Base-by-base conservation (phyloP, 2,113 vertebrate species). In the Bos javanicus region DNA sequence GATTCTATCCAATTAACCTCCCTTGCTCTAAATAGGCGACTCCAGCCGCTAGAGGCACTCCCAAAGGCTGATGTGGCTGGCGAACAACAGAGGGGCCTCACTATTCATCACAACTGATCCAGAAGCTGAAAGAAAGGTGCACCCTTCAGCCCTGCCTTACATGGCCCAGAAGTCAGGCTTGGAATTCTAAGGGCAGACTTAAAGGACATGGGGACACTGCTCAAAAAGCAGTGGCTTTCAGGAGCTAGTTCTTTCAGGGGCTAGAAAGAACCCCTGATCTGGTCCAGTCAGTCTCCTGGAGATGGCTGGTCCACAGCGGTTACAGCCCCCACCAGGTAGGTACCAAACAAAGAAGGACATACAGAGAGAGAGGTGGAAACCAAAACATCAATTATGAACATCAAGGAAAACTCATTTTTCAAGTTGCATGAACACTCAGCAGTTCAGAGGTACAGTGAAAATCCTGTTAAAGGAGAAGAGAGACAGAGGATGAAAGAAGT, bases 351-450 rank as follows among this genome's bases (percentile, higher is more conserved):
- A 91, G 43, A 94, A 39, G 26, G 56, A 92, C 54, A 90, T 6
- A 87, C 2, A 92, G 39, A 76, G n/a, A 76, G n/a, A 59, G 85
- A 48, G 57, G 16, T 19, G 9, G 17, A 43, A 86, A 76, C 94
- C 17, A 74, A 92, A 96, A 67, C 13, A 84, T 94, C 60, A n/a
- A 52, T 94, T 54, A 78, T 56, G 23, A 96, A 89, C 43, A 94
- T 91, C 93, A 90, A 64, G 21, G 36, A 39, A 97, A 91, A 83
- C 14, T 50, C 26, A 85, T 23, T 94, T 94, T 39, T 84, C 33
- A 83, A 67, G 74, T 64, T 57, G 21, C 11, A 59, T 50, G 26
- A 96, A 91, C 30, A 91, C 0, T 0, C 12, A 93, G 33, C 33
- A 94, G 54, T 57, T 95, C 54, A 78, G 19, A 93, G 57, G 48